These are phyloP conservation scores for Onychomys leucogaster DNA, from an alignment of 2,797 vertebrate species.

Conservation along the genomic window DNA sequence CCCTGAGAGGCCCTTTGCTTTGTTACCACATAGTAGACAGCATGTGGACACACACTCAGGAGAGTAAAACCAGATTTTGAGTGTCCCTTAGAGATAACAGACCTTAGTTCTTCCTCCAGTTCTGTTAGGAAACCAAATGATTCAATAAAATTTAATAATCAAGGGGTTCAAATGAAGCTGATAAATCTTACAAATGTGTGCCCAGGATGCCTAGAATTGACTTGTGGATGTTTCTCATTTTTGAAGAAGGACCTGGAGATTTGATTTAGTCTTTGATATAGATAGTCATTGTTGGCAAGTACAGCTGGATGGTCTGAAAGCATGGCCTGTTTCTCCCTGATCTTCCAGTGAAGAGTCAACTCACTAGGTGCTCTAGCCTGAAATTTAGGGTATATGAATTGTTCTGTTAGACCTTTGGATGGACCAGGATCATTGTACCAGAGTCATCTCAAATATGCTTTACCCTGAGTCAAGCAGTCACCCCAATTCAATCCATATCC, in stretches of 20 bases:
- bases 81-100: not conserved
- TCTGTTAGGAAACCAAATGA: slow-evolving; percentile 45
- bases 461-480: not conserved
- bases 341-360: slow-evolving; percentile 23
- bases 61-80: slow-evolving; percentile 25
- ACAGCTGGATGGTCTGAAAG: slow-evolving; percentile 22
- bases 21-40: not conserved
- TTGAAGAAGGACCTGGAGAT: slow-evolving; percentile 60
- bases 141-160: slow-evolving; percentile 62
- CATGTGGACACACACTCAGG: not conserved
- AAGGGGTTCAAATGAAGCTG: slow-evolving; percentile 63
- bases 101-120: not conserved
- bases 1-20: not conserved
- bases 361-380: not conserved
- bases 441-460: not conserved
- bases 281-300: slow-evolving; percentile 74
- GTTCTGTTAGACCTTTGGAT: not conserved
- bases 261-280: slow-evolving; percentile 73
- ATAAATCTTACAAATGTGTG: slow-evolving; percentile 63
- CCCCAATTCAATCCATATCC: not conserved
- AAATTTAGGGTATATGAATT: not conserved
- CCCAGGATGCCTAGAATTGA: slow-evolving; percentile 57
- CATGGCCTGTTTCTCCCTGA: slow-evolving; percentile 15
- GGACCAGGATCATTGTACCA: not conserved
- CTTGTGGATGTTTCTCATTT: slow-evolving; percentile 66